Base-by-base conservation (phyloP, 2,888 invertebrate species). In the Brassicogethes aeneus region DNA sequence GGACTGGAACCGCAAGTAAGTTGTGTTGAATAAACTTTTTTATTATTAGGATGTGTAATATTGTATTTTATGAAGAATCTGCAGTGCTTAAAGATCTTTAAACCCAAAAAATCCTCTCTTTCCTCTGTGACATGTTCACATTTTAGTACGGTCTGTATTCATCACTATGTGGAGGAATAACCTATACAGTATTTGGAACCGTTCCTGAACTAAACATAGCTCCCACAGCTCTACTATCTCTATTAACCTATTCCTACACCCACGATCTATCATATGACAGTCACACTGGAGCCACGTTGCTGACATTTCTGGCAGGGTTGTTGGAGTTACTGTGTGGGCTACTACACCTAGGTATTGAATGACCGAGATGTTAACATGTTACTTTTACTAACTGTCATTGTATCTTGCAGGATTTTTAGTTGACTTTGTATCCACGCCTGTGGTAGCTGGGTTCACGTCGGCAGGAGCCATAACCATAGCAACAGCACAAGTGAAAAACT, bases 111-210 rank as follows among this genome's bases (percentile, higher is more conserved):
- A 12, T n/a, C 36, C 5, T 30, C 15, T n/a, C n/a, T n/a, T n/a
- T n/a, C n/a, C n/a, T n/a, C n/a, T n/a, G n/a, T n/a, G n/a, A n/a
- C n/a, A n/a, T n/a, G n/a, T n/a, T n/a, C n/a, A n/a, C n/a, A n/a
- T 48, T 48, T 40, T 40, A 51, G 50, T 88, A 83, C 71, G 89
- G 89, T 2, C 70, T 89, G n/a, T 89, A 89, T 68, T 83, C 86
- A 2, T 82, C 86, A 0, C 79, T 88, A 53, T 76, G 79, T 56
- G 87, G 87, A 3, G 82, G 84, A 44, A 80, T 88, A 54, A 73
- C 87, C 13, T 89, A 89, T 69, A 79, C 79, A n/a, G 47, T 86
- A 15, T 76, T 88, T 63, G 88, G 88, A 1, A 85, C 85, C 3
- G 75, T 76, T 46, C 75, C 77, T 7, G 80, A 82, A 62, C 72